These are phyloP conservation scores for Numida meleagris DNA, from an alignment of 2,113 vertebrate species.

Conservation along the genomic window DNA sequence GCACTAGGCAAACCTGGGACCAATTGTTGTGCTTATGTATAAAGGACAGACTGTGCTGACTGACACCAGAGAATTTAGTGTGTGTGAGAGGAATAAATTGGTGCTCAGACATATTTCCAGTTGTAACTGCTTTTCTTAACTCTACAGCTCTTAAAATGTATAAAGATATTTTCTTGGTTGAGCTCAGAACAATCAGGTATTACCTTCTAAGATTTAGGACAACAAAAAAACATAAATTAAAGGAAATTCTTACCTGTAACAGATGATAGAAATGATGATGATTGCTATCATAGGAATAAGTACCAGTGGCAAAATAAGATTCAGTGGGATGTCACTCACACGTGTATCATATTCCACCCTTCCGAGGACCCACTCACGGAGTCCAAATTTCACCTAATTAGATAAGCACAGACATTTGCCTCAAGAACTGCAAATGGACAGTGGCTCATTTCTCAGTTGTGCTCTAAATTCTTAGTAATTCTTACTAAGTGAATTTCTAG, in stretches of 20 bases:
- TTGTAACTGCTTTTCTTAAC: not conserved
- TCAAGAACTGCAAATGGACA: not conserved
- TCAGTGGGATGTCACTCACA: slow-evolving; percentile 83
- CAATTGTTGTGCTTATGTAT: not conserved
- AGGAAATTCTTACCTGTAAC: slow-evolving; percentile 87
- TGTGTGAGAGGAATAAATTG: slow-evolving; percentile 14
- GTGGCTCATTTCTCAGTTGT: not conserved
- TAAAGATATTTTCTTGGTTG: not conserved
- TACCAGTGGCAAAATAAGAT: slow-evolving; percentile 90
- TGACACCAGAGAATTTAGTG: slow-evolving; percentile 28
- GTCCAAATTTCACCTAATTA: slow-evolving; percentile 90
- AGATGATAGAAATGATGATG: slow-evolving; percentile 88
- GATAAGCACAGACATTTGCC: not conserved
- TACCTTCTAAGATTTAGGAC: not conserved
- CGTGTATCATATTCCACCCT: slow-evolving; percentile 87
- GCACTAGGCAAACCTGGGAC: not conserved
- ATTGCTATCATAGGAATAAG: slow-evolving; percentile 91
- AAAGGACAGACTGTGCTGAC: not conserved
- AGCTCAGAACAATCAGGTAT: not conserved
- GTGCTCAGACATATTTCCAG: not conserved
- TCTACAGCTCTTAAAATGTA: not conserved
- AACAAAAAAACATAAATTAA: not conserved
- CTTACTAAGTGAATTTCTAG: not conserved
- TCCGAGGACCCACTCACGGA: slow-evolving; percentile 87
- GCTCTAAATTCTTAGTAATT: not conserved